Percentiles rank a stretch among this genome's conserved stretches.
These are phyloP conservation scores for human (Homo sapiens) DNA, from an alignment of 2,113 vertebrate genomes.

Conservation along the genomic window DNA sequence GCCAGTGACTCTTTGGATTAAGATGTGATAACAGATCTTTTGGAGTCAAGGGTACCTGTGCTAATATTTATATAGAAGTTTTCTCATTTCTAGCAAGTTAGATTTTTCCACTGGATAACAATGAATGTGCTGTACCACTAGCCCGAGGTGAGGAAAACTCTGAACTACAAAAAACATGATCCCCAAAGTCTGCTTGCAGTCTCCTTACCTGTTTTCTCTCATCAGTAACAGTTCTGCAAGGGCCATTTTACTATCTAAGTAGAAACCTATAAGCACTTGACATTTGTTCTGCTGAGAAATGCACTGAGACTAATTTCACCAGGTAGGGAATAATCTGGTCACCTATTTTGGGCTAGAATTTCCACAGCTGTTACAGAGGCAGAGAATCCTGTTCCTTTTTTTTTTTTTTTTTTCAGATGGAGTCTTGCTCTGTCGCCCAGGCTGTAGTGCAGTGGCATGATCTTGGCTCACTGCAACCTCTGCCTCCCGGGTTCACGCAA, in stretches of 20 bases:
- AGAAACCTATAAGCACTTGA: not conserved
- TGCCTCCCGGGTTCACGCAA: too few relatives aligned
- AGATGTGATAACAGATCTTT: slow-evolving; percentile 23
- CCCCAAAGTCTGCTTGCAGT: not conserved
- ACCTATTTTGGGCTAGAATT: not conserved
- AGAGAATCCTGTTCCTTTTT: too few relatives aligned
- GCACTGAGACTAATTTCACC: not conserved
- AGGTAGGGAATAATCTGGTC: not conserved
- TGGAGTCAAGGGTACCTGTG: not conserved
- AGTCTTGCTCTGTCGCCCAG: too few relatives aligned
- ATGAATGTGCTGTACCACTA: not conserved
- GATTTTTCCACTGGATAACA: not conserved
- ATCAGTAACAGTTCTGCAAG: not conserved
- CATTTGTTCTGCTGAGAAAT: not conserved
- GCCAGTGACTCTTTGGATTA: slow-evolving; percentile 27
- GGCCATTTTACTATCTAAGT: not conserved
- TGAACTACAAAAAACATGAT: not conserved
- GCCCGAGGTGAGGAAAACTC: not conserved
- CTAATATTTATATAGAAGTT: not conserved
- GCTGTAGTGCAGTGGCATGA: too few relatives aligned
- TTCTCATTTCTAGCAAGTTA: not conserved
- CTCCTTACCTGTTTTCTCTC: not conserved
- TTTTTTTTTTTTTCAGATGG: too few relatives aligned
- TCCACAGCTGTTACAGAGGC: not conserved
- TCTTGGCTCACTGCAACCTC: too few relatives aligned